Percentiles rank a stretch among this genome's conserved stretches.
Evolutionary conservation across 2,113 vertebrate species (phyloP).

Genomic region (Amblyopsis rosae): DNA sequence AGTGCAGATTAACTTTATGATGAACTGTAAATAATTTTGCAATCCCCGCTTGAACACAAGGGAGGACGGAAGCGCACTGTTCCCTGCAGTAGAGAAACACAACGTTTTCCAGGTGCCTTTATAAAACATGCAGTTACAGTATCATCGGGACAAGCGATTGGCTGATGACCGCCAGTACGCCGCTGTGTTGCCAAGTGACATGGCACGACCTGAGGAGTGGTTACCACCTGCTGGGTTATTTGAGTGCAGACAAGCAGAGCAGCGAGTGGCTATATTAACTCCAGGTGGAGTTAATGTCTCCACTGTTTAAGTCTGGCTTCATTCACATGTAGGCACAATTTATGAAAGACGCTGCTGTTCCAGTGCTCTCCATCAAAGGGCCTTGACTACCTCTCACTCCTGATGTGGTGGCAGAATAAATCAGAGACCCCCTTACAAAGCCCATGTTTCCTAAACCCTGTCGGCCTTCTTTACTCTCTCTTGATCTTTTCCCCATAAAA

Average conservation of each 20-base stretch:
- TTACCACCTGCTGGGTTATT: constrained; percentile 15
- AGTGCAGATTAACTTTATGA: too few species aligned
- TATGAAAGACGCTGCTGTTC: constrained; percentile 43
- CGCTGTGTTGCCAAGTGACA: constrained; percentile 24
- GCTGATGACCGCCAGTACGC: background rate
- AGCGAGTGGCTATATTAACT: constrained; percentile 31
- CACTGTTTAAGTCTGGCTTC: constrained; percentile 30
- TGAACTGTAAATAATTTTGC: too few species aligned
- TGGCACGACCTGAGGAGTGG: constrained; percentile 21
- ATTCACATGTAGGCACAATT: constrained; percentile 42
- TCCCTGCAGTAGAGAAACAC: too few species aligned
- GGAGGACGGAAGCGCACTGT: too few species aligned
- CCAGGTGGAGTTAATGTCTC: constrained; percentile 32
- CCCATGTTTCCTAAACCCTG: constrained; percentile 3
- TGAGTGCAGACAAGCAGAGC: constrained; percentile 37
- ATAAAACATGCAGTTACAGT: background rate
- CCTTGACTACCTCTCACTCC: constrained; percentile 53
- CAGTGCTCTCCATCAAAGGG: constrained; percentile 32
- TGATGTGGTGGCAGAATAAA: constrained; percentile 62
- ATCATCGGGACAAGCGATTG: constrained; percentile 5
- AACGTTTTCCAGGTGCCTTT: background rate
- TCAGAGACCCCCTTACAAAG: constrained; percentile 35
- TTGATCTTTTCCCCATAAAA: constrained; percentile 20
- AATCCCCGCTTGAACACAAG: too few species aligned
- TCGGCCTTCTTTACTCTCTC: constrained; percentile 21